phyloP scores from a whole-genome alignment of 2,888 invertebrate species.

The Rhamnusium bicolor region DNA sequence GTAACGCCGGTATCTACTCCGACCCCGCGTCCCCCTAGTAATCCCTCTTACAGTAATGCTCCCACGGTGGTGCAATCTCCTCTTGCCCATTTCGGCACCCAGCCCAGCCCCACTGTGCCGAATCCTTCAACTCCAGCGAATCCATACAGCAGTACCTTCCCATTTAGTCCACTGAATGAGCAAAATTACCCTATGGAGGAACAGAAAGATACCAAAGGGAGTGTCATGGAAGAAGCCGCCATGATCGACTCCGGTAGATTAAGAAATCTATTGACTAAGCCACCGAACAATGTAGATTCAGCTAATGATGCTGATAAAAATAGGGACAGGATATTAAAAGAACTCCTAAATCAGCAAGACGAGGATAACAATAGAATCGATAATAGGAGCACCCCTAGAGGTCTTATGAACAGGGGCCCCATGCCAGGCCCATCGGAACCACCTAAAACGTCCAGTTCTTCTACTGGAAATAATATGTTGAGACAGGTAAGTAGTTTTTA shows the following conservation, averaged over 20 bases:
- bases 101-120: slow-evolving; percentile 72
- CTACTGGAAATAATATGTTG: slow-evolving; percentile 75
- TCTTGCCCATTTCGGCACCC: slow-evolving; percentile 72
- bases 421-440: slow-evolving; percentile 69
- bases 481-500: slow-evolving; percentile 78
- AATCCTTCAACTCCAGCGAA: slow-evolving; percentile 63
- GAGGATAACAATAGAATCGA: slow-evolving; percentile 74
- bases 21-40: slow-evolving; percentile 70
- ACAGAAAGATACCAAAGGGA: slow-evolving; percentile 71
- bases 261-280: slow-evolving; percentile 75
- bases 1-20: slow-evolving; percentile 77
- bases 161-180: slow-evolving; percentile 78
- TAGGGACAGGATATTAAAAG: slow-evolving; percentile 74
- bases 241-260: slow-evolving; percentile 71
- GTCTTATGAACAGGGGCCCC: slow-evolving; percentile 63
- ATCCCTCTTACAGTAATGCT: slow-evolving; percentile 56
- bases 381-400: slow-evolving; percentile 70
- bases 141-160: slow-evolving; percentile 74
- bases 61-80: slow-evolving; percentile 68
- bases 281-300: slow-evolving; percentile 66
- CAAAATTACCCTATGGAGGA: slow-evolving; percentile 71
- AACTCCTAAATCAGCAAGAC: slow-evolving; percentile 79
- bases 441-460: slow-evolving; percentile 56
- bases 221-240: slow-evolving; percentile 68
- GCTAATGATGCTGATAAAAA: slow-evolving; percentile 65